phyloP scores from a whole-genome alignment of 2,888 invertebrate genomes.

The Antheraea assamensis region DNA sequence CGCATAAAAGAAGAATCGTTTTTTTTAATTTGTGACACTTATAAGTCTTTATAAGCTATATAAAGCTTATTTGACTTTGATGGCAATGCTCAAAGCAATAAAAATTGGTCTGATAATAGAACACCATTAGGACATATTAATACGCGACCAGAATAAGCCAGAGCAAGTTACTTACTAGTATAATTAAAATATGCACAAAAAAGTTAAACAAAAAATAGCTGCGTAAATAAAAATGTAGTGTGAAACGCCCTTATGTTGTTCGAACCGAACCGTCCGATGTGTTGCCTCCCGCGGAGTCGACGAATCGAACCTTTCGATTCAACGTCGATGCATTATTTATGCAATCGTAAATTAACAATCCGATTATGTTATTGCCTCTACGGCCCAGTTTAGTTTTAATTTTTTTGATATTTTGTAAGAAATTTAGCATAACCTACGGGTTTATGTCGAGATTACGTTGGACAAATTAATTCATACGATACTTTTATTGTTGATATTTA shows the following conservation, averaged over 20 bases:
- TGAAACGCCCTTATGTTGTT: conserved; percentile 15
- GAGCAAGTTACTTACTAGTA: too few relatives aligned
- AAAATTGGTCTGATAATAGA: too few relatives aligned
- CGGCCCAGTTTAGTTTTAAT: conserved; percentile 52
- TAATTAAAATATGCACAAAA: too few relatives aligned
- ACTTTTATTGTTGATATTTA: conserved; percentile 17
- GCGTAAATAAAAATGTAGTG: conserved; percentile 13
- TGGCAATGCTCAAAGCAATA: too few relatives aligned
- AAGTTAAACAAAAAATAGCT: not conserved
- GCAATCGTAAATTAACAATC: conserved; percentile 50
- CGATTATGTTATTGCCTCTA: conserved; percentile 50
- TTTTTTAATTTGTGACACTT: too few relatives aligned
- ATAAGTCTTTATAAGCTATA: too few relatives aligned
- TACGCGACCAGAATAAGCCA: too few relatives aligned
- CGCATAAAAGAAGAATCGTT: too few relatives aligned
- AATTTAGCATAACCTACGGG: conserved; percentile 18
- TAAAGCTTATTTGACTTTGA: too few relatives aligned
- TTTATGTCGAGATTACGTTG: conserved; percentile 19
- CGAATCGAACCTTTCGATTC: conserved; percentile 56
- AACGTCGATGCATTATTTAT: conserved; percentile 59
- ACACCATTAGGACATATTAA: too few relatives aligned
- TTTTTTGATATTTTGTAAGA: conserved; percentile 28
- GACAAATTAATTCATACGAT: conserved; percentile 18
- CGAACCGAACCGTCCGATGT: conserved; percentile 21
- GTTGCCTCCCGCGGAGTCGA: conserved; percentile 46